Percentiles rank a stretch among this genome's conserved stretches.
phyloP scores from a whole-genome alignment of 2,888 invertebrate genomes.

The Heliconius cydno region DNA sequence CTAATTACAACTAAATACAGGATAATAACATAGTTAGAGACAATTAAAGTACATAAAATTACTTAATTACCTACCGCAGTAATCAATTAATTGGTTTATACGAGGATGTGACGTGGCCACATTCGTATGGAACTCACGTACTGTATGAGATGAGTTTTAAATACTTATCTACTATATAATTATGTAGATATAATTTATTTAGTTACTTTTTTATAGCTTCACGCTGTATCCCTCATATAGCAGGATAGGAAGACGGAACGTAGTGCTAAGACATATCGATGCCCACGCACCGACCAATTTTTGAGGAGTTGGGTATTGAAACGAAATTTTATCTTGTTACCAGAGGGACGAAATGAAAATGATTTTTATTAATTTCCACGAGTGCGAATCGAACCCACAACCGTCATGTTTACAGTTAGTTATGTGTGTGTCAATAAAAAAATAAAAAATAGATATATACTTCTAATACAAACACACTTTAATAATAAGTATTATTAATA shows the following conservation, averaged over 20 bases:
- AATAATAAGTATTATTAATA: no score
- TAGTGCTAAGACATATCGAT: neutral
- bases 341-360: neutral
- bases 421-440: no score
- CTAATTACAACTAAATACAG: constrained; percentile 10
- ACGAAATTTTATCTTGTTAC: neutral
- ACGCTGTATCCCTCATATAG: neutral
- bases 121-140: neutral
- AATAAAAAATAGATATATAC: no score
- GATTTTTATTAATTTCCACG: no score
- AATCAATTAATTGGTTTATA: constrained; percentile 33
- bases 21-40: constrained; percentile 18
- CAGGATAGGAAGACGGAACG: neutral
- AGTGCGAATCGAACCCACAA: no score
- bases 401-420: no score
- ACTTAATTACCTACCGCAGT: constrained; percentile 19
- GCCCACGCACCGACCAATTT: neutral
- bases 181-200: no score
- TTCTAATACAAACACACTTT: no score
- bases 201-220: no score
- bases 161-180: no score
- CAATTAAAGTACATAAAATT: constrained; percentile 33
- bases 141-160: neutral
- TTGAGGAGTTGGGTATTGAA: neutral
- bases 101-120: neutral